Conservation (phyloP, 2,797 vertebrate species). For the Glossophaga mutica region DNA sequence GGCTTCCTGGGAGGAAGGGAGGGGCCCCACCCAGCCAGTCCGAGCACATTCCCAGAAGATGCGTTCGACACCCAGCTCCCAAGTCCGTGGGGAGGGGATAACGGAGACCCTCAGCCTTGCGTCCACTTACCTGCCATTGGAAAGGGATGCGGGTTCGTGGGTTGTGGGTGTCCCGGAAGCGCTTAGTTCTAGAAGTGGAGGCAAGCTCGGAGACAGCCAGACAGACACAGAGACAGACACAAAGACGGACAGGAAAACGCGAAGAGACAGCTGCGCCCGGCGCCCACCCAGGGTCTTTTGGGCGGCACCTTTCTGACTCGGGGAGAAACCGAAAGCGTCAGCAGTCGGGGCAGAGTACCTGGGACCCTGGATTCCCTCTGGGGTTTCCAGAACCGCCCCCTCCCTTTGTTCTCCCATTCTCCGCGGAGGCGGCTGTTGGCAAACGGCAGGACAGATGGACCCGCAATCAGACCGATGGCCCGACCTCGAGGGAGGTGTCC, state of each 20-base stretch:
- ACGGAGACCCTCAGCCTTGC: conserved; percentile 42
- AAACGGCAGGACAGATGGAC: background rate
- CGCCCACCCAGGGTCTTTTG: conserved; percentile 63
- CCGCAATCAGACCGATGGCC: background rate
- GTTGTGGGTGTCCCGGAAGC: background rate
- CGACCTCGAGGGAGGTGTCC: background rate
- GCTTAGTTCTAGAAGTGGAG: conserved; percentile 46
- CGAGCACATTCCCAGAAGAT: conserved; percentile 62
- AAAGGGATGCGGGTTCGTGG: background rate
- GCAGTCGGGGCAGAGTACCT: conserved; percentile 49
- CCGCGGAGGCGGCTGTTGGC: conserved; percentile 9
- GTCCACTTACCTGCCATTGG: conserved; percentile 58
- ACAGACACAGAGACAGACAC: conserved; percentile 61
- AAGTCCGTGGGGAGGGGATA: background rate
- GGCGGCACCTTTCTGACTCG: conserved; percentile 66
- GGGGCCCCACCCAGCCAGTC: conserved; percentile 58
- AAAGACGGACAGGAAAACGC: conserved; percentile 63
- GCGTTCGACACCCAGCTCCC: conserved; percentile 27
- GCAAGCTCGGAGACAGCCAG: conserved; percentile 54
- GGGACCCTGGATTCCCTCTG: conserved; percentile 64
- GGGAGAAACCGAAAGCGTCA: conserved; percentile 75
- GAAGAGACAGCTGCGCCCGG: conserved; percentile 18
- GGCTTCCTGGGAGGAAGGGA: conserved; percentile 61
- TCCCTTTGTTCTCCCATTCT: conserved; percentile 75
- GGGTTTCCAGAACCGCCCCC: conserved; percentile 68